phyloP scores from a whole-genome alignment of 2,797 vertebrate genomes.

The Sebastolobus alascanus region DNA sequence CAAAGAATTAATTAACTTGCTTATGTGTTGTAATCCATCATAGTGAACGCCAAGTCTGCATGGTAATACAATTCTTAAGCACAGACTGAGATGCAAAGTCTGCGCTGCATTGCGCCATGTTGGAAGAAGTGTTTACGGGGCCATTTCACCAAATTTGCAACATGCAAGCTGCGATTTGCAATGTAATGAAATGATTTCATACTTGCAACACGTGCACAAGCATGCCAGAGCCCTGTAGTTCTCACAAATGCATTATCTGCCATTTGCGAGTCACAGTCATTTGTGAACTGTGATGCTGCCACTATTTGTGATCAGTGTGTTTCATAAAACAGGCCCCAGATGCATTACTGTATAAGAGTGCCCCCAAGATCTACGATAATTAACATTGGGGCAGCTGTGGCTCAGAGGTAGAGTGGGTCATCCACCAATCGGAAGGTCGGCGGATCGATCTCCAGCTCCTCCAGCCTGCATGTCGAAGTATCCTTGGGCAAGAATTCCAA shows the following conservation, averaged over 20 bases:
- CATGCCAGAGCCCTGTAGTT: neutral
- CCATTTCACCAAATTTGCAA: neutral
- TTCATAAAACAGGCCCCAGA: neutral
- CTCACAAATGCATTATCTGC: neutral
- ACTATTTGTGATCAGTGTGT: neutral
- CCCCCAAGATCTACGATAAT: neutral
- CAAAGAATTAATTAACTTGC: neutral
- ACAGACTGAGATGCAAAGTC: neutral
- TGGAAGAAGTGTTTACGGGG: neutral
- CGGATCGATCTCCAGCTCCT: no score
- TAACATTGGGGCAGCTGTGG: neutral
- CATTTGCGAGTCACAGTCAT: neutral
- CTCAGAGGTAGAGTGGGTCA: no score
- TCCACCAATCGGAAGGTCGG: no score
- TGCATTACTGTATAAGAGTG: neutral
- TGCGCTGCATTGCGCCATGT: neutral
- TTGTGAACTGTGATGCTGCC: neutral
- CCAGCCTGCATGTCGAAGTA: no score
- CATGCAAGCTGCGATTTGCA: no score
- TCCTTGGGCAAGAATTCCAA: no score
- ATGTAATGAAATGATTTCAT: neutral
- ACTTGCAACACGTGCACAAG: neutral
- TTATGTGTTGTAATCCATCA: slow-evolving; percentile 12
- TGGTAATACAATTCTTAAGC: neutral
- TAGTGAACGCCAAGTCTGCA: neutral